Evolutionary conservation across 2,797 vertebrate species (phyloP), one percentile per base, ranked within the genome.

Genomic region (Capromys pilorides): DNA sequence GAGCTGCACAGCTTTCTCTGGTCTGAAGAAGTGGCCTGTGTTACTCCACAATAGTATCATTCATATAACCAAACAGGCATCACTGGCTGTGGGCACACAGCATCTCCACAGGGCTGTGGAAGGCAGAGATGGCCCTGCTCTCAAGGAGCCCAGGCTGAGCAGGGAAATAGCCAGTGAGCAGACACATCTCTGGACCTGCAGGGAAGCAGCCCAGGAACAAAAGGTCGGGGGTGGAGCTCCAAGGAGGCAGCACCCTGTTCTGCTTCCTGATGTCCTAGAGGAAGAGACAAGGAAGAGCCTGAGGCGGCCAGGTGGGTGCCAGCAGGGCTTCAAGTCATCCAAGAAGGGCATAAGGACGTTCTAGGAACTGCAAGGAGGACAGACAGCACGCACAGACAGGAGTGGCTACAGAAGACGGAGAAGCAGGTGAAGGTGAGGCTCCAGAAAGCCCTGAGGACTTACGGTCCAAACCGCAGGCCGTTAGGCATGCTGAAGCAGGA

Each of bases 201-300:
- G 54, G 61, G 73, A 89, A 96, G 83, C 88, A 41, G 21, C 28
- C 6, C n/a, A 64, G 92, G 71, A 94, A 96, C 94, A 95, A 96
- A 96, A 90, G 80, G 83, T 73, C 28, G 81, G 62, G 82, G 93
- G 91, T 88, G 95, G 89, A 88, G 87, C 91, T 36, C 28, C 41
- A 39, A 89, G 54, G 83, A 94, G 86, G 96, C 81, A 95, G 88
- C 92, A 33, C 78, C 33, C 81, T 59, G 6, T 75, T 88, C 24
- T 6, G 94, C 86, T 28, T 22, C 80, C n/a, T 66, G 67, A 33
- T 11, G 49, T 86, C 82, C 93, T 33, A 54, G 64, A 95, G 94
- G 88, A 92, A 95, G 84, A 57, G 66, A 85, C 64, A 66, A 89
- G 90, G 88, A 95, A 95, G 80, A 92, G 13, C 45, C 3, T 1